These are phyloP conservation scores for Rousettus madagascariensis DNA, from an alignment of 2,797 vertebrate genomes.

Conservation along the genomic window DNA sequence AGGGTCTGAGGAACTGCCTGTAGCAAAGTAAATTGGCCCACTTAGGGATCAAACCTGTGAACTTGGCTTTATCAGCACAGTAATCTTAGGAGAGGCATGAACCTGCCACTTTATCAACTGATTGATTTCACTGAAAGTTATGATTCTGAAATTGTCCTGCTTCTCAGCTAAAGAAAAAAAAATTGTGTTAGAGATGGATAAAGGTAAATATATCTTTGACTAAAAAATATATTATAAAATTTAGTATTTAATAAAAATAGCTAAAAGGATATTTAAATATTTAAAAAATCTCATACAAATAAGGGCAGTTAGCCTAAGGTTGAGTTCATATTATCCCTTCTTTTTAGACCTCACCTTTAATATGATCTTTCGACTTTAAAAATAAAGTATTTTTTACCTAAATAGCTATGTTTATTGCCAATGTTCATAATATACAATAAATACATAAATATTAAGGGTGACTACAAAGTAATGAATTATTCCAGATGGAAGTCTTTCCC, in stretches of 20 bases:
- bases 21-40: slow-evolving; percentile 53
- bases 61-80: slow-evolving; percentile 42
- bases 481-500: neutral
- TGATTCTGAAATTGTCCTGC: slow-evolving; percentile 9
- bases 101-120: slow-evolving; percentile 33
- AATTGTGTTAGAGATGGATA: neutral
- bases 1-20: slow-evolving; percentile 15
- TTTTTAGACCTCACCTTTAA: neutral
- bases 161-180: slow-evolving; percentile 4
- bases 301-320: neutral
- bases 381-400: neutral
- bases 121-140: slow-evolving; percentile 48
- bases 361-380: neutral
- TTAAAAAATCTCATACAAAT: neutral
- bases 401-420: neutral
- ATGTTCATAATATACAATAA: neutral
- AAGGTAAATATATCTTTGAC: neutral
- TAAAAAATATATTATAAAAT: slow-evolving; percentile 1
- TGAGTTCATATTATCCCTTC: neutral
- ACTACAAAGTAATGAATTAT: neutral
- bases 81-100: neutral
- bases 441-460: neutral
- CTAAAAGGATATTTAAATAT: neutral
- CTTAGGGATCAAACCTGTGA: slow-evolving; percentile 43
- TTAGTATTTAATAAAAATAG: slow-evolving; percentile 24